Evolutionary conservation across 2,888 invertebrate genomes (phyloP).

Genomic region (Macrophya annulata): DNA sequence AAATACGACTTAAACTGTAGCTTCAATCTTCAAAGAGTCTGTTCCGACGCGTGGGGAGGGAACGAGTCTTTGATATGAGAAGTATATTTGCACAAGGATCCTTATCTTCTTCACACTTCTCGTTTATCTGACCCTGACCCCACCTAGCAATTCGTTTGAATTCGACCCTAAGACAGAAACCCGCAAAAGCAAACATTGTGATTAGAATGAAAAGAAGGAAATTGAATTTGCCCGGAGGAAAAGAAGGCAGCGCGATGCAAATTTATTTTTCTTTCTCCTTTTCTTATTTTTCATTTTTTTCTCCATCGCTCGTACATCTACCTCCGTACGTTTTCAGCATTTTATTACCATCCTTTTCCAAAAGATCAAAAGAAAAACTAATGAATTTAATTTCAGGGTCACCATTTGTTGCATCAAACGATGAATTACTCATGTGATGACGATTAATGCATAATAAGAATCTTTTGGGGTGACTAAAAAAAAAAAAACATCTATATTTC

Average conservation of each 20-base stretch:
- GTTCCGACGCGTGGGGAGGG: not conserved
- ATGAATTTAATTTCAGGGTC: constrained; percentile 33
- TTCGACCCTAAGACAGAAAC: not conserved
- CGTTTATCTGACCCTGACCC: not conserved
- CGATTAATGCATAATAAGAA: not conserved
- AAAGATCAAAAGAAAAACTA: constrained; percentile 1
- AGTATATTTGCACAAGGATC: constrained; percentile 39
- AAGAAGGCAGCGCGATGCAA: not conserved
- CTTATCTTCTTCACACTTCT: not conserved
- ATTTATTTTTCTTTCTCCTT: not conserved
- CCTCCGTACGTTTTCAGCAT: not conserved
- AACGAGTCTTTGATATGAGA: not conserved
- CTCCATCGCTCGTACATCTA: not conserved
- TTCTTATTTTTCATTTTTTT: not conserved
- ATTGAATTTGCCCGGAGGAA: not conserved
- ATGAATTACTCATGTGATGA: constrained; percentile 22
- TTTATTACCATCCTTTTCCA: not conserved
- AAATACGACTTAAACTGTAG: not conserved
- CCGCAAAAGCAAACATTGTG: not conserved
- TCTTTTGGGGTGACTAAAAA: not conserved
- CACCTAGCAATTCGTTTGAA: not conserved
- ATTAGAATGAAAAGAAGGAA: constrained; percentile 10
- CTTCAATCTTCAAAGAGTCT: not conserved
- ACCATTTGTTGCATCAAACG: not conserved
- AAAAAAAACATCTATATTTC: not conserved